Conservation (phyloP, 2,113 vertebrate species). For the Phainopepla nitens region DNA sequence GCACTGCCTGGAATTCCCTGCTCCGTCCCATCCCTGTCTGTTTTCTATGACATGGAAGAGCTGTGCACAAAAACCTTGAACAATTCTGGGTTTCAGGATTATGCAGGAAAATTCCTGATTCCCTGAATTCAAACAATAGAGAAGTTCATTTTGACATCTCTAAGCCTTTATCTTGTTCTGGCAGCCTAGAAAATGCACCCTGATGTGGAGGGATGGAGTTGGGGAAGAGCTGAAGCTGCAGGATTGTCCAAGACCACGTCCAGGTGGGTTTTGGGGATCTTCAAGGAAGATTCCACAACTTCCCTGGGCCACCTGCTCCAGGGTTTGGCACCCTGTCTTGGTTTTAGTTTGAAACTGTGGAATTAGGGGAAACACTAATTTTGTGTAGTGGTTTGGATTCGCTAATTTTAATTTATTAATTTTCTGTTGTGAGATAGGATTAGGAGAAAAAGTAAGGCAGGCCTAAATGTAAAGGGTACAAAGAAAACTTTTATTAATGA, state of each 20-base stretch:
- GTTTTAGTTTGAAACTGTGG: too few relatives aligned
- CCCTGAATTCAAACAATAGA: not conserved
- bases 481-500: too few relatives aligned
- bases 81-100: not conserved
- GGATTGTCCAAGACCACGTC: rapidly evolving
- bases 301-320: not conserved
- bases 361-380: too few relatives aligned
- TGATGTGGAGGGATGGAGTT: rapidly evolving
- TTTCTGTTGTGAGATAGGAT: too few relatives aligned
- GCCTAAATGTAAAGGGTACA: too few relatives aligned
- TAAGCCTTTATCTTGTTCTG: not conserved
- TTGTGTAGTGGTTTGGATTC: too few relatives aligned
- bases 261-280: not conserved
- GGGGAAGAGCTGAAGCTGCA: not conserved
- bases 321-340: not conserved
- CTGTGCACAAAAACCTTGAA: rapidly evolving
- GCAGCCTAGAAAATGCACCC: not conserved
- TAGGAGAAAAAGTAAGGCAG: too few relatives aligned
- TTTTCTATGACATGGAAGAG: not conserved
- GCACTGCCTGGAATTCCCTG: not conserved
- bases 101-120: not conserved
- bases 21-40: rapidly evolving
- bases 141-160: not conserved
- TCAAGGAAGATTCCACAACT: not conserved
- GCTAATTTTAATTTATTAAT: too few relatives aligned